Evolutionary conservation across 2,888 invertebrate species (phyloP).

Genomic region (Molorchus minor): DNA sequence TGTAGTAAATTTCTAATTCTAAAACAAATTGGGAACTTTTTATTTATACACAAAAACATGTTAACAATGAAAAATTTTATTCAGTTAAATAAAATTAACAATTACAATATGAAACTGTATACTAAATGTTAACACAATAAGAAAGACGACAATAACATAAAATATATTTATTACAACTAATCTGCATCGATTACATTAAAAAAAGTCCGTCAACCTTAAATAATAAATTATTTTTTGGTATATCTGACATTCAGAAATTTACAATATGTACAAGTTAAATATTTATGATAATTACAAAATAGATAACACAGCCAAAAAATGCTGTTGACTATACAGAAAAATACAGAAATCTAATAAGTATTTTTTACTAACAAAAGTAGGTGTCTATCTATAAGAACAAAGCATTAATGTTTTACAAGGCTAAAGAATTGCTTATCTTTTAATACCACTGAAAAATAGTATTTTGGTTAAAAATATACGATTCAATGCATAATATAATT

Average conservation of each 20-base stretch:
- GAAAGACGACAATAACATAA: constrained; percentile 28
- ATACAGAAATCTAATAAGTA: constrained; percentile 52
- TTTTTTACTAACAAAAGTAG: constrained; percentile 25
- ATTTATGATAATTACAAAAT: constrained; percentile 44
- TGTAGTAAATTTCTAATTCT: too few species aligned
- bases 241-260: constrained; percentile 50
- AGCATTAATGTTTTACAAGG: too few species aligned
- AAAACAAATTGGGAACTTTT: too few species aligned
- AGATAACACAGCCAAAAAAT: constrained; percentile 59
- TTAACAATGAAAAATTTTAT: constrained; percentile 42
- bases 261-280: constrained; percentile 51
- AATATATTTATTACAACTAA: constrained; percentile 35
- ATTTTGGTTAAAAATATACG: background rate
- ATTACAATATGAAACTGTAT: constrained; percentile 28
- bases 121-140: constrained; percentile 39
- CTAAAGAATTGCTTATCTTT: too few species aligned
- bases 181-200: constrained; percentile 43
- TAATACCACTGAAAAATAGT: constrained; percentile 8
- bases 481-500: too few species aligned
- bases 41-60: background rate
- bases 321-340: constrained; percentile 58
- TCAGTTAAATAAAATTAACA: constrained; percentile 39
- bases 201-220: constrained; percentile 45
- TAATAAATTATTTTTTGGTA: constrained; percentile 53
- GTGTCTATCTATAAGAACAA: too few species aligned